phyloP scores from a whole-genome alignment of 2,797 vertebrate species.

The Capromys pilorides region DNA sequence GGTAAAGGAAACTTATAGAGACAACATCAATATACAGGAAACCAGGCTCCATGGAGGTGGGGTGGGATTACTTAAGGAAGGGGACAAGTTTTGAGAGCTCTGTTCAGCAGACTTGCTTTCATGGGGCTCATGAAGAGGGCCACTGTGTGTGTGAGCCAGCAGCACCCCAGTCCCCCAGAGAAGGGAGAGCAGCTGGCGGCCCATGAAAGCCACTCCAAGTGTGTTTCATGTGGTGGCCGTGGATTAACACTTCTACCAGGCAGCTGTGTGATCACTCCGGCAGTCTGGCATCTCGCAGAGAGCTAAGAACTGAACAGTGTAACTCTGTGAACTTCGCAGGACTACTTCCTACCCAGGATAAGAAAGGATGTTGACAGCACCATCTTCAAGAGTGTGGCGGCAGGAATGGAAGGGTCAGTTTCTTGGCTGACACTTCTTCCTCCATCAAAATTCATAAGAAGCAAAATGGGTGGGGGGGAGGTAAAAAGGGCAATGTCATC shows the following conservation, averaged over 20 bases:
- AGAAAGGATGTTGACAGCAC: not conserved
- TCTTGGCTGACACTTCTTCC: not conserved
- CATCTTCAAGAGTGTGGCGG: too few relatives aligned
- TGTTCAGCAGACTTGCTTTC: accelerated
- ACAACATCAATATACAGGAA: not conserved
- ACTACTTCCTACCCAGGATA: not conserved
- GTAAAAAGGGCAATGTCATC: not conserved
- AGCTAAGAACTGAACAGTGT: not conserved
- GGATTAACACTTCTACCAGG: not conserved
- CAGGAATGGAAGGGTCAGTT: not conserved
- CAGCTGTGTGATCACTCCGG: not conserved
- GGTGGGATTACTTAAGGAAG: too few relatives aligned
- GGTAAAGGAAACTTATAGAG: not conserved
- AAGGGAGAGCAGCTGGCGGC: accelerated
- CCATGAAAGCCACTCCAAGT: accelerated
- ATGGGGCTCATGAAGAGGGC: accelerated
- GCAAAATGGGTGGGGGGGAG: not conserved
- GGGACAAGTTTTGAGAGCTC: not conserved
- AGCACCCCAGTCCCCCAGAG: accelerated
- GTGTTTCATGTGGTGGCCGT: not conserved
- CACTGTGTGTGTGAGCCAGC: too few relatives aligned
- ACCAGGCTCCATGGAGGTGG: accelerated
- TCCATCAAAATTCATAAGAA: not conserved
- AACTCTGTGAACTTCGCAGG: not conserved
- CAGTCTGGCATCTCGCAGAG: not conserved